Percentiles rank a stretch among this genome's conserved stretches.
Conservation (phyloP, 2,797 vertebrate genomes). For the Synanceia verrucosa region DNA sequence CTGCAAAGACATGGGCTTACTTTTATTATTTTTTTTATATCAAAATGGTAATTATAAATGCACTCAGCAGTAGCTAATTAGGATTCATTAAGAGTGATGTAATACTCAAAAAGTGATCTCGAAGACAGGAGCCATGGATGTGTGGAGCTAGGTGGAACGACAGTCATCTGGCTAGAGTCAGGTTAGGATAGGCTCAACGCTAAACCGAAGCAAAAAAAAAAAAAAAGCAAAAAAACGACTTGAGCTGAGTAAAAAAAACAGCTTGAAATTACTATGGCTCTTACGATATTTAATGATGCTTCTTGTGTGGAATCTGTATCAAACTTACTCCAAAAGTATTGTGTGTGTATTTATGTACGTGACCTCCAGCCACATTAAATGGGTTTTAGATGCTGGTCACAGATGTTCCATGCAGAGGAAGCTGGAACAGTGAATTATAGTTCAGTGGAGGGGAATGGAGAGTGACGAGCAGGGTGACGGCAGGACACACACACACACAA, state of each 20-base stretch:
- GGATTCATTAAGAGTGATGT: not conserved
- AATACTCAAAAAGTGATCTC: not conserved
- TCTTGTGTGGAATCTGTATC: constrained; percentile 8
- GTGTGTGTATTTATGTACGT: constrained; percentile 11
- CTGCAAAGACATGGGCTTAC: too few species aligned
- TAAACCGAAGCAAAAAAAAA: too few species aligned
- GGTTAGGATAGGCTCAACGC: too few species aligned
- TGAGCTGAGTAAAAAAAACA: too few species aligned
- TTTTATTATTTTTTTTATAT: not conserved
- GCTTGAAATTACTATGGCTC: not conserved
- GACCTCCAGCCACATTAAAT: not conserved
- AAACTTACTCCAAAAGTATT: not conserved
- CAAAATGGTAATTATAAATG: not conserved
- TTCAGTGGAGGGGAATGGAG: constrained; percentile 7
- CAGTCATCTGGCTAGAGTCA: too few species aligned
- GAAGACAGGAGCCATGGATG: too few species aligned
- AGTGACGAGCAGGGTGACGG: not conserved
- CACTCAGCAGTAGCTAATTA: not conserved
- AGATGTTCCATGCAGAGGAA: constrained; percentile 22
- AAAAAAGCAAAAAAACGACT: too few species aligned
- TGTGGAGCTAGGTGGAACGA: too few species aligned
- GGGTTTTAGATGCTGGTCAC: not conserved
- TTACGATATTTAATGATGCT: not conserved
- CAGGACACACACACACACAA: not conserved
- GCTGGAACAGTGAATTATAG: not conserved